Conservation (phyloP, 2,113 vertebrate species). For the Aepyceros melampus region DNA sequence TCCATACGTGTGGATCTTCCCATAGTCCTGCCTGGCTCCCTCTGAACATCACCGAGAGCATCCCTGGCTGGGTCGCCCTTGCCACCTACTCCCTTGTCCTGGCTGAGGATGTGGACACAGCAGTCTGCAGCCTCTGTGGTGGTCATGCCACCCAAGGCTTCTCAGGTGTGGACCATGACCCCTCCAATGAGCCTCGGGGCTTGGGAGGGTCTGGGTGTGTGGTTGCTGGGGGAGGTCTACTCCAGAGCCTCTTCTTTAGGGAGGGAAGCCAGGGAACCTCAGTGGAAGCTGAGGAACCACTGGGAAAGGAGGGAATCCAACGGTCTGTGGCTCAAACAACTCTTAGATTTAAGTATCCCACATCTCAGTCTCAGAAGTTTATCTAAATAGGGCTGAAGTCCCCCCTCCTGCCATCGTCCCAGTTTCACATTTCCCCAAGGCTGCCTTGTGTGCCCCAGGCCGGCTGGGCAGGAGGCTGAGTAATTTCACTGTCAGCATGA, state of each 20-base stretch:
- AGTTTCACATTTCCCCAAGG: not conserved
- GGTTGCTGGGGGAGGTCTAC: not conserved
- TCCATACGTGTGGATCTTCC: rapidly evolving
- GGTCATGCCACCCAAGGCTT: not conserved
- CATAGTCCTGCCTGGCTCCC: not conserved
- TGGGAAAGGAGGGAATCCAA: not conserved
- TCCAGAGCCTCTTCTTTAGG: not conserved
- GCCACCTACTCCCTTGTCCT: rapidly evolving
- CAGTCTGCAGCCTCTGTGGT: not conserved
- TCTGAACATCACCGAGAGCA: not conserved
- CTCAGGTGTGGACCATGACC: not conserved
- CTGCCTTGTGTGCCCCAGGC: not conserved
- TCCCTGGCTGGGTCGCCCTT: not conserved
- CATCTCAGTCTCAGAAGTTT: not conserved
- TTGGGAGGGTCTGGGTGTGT: too few relatives aligned
- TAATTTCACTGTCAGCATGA: not conserved
- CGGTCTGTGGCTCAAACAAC: not conserved
- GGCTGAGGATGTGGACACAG: rapidly evolving
- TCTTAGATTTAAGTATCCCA: rapidly evolving
- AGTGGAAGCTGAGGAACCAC: not conserved
- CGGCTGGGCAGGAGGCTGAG: not conserved
- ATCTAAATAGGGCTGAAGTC: rapidly evolving
- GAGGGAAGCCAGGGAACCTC: not conserved
- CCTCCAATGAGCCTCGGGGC: not conserved
- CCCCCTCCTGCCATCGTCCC: rapidly evolving